Evolutionary conservation across 1,140 invertebrate genomes (phyloP).

Genomic region (Euglossa dilemma): DNA sequence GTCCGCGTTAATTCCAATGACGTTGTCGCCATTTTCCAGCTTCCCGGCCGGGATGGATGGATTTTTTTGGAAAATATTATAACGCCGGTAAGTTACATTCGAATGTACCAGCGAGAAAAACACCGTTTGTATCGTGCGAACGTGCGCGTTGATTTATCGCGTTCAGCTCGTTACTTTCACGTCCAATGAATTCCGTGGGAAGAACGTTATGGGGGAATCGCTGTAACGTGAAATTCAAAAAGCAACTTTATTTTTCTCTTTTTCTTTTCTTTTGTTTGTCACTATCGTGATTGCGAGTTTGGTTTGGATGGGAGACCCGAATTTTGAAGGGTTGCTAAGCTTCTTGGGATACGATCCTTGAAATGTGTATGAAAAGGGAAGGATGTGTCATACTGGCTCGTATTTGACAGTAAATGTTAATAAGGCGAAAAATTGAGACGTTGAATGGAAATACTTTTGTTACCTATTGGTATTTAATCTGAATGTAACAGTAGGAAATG

Average conservation of each 20-base stretch:
- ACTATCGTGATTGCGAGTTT: too few species aligned
- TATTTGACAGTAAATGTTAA: too few species aligned
- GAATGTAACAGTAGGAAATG: too few species aligned
- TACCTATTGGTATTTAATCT: too few species aligned
- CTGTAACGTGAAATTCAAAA: background rate
- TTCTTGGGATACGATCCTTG: too few species aligned
- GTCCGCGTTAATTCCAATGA: conserved; percentile 63
- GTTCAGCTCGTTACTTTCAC: background rate
- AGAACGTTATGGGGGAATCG: background rate
- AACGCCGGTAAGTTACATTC: conserved; percentile 10
- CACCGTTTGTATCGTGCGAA: too few species aligned
- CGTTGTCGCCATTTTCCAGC: background rate
- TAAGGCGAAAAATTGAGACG: too few species aligned
- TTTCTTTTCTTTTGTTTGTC: background rate
- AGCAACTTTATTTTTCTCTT: background rate
- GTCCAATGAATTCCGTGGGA: background rate
- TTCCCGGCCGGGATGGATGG: background rate
- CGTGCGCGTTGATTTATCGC: conserved; percentile 19
- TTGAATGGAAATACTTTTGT: too few species aligned
- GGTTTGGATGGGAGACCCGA: too few species aligned
- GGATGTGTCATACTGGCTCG: too few species aligned
- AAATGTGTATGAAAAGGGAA: too few species aligned
- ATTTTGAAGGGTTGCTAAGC: too few species aligned
- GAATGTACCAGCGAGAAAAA: background rate
- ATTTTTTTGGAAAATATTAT: conserved; percentile 23